Percentiles rank a stretch among this genome's conserved stretches.
These are phyloP conservation scores for Petrolisthes cinctipes DNA, from an alignment of 2,888 invertebrate species.

Conservation along the genomic window DNA sequence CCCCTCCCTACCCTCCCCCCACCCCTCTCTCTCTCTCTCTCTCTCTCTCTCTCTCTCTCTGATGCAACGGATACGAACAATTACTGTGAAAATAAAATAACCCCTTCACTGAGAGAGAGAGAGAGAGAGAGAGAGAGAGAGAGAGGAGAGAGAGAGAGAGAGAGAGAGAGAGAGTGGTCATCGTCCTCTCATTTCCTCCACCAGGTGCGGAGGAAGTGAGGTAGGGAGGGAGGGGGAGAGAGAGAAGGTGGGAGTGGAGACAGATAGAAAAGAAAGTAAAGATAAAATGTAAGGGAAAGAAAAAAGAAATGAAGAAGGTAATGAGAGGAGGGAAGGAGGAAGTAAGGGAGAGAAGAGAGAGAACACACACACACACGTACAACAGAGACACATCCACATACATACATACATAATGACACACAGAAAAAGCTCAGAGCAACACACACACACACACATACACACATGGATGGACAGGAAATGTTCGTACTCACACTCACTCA, in stretches of 20 bases:
- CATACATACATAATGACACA: not conserved
- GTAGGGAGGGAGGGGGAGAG: not conserved
- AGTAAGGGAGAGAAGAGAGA: not conserved
- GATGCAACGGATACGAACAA: not conserved
- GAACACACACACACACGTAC: not conserved
- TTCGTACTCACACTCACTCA: not conserved
- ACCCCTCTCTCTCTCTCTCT: not conserved
- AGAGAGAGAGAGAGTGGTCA: not conserved
- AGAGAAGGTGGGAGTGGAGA: not conserved
- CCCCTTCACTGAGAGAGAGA: not conserved
- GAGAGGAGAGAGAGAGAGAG: not conserved
- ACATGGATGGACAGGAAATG: not conserved
- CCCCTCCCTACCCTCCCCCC: not conserved
- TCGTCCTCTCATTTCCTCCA: not conserved
- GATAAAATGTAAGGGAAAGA: not conserved
- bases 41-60: not conserved
- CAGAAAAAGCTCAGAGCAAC: not conserved
- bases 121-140: not conserved
- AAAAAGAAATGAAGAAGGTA: not conserved
- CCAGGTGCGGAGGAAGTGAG: not conserved
- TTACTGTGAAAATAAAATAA: conserved; percentile 10
- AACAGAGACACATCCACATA: not conserved
- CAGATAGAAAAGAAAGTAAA: not conserved
- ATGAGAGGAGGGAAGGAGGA: not conserved
- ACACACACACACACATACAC: not conserved